Evolutionary conservation across 1,140 invertebrate genomes (phyloP).

Genomic region (Drosophila punjabiensis): DNA sequence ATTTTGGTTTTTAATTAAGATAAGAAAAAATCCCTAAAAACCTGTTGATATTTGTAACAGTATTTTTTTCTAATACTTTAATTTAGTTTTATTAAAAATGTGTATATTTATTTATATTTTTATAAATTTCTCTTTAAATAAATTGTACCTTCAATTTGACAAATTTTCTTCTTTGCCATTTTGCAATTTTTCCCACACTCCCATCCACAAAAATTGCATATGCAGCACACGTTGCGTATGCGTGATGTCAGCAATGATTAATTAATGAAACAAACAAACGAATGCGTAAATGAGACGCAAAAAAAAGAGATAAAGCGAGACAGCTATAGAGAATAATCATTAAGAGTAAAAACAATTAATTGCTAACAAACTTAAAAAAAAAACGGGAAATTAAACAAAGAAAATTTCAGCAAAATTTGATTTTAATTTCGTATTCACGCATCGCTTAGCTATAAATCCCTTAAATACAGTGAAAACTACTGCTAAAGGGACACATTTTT

Average conservation of each 20-base stretch:
- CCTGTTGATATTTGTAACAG: not conserved
- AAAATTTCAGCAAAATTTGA: conserved; percentile 41
- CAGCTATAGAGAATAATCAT: conserved; percentile 39
- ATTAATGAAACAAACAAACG: conserved; percentile 64
- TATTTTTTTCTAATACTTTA: not conserved
- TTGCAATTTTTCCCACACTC: conserved; percentile 5
- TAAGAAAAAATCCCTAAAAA: no score
- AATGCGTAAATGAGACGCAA: conserved; percentile 14
- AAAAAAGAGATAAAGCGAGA: conserved; percentile 14
- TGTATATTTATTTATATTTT: not conserved
- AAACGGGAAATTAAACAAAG: not conserved
- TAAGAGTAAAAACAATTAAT: conserved; percentile 65
- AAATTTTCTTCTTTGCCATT: not conserved
- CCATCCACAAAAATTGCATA: conserved; percentile 50
- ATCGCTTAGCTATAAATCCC: conserved; percentile 54
- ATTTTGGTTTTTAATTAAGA: not conserved
- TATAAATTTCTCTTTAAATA: not conserved
- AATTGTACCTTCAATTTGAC: not conserved
- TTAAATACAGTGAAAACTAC: conserved; percentile 3
- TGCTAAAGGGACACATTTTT: not conserved
- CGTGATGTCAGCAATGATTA: conserved; percentile 75
- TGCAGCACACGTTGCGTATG: conserved; percentile 61
- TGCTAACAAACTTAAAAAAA: conserved; percentile 25
- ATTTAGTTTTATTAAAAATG: not conserved
- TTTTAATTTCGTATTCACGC: conserved; percentile 64